Conservation (phyloP, 2,113 vertebrate species). For the Guaruba guarouba region DNA sequence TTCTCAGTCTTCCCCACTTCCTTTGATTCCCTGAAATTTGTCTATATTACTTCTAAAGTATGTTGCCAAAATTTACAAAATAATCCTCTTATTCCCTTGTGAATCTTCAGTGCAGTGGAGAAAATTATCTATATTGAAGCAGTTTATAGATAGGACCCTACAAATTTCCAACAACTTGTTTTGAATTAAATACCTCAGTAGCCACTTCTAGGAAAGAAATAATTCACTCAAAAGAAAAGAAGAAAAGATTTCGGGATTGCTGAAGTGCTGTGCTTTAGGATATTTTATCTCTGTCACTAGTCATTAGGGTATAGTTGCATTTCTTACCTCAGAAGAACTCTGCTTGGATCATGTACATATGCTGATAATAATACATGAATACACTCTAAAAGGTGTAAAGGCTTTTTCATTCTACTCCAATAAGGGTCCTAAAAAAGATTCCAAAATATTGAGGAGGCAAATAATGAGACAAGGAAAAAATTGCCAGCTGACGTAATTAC, state of each 20-base stretch:
- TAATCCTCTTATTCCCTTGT: not conserved
- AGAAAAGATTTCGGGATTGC: not conserved
- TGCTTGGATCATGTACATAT: conserved; percentile 89
- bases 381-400: conserved; percentile 91
- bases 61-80: not conserved
- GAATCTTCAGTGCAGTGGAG: not conserved
- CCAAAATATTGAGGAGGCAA: not conserved
- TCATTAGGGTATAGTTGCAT: conserved; percentile 65
- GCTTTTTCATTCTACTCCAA: conserved; percentile 92
- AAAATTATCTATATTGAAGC: not conserved
- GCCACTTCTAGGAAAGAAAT: not conserved
- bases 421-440: conserved; percentile 83
- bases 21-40: not conserved
- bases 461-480: not conserved
- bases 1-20: not conserved
- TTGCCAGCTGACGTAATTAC: not conserved
- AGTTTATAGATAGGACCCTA: not conserved
- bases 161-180: not conserved
- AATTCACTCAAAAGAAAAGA: not conserved
- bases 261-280: not conserved
- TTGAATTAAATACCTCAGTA: not conserved
- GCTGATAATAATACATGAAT: conserved; percentile 89
- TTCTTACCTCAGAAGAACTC: conserved; percentile 81
- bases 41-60: not conserved
- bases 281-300: not conserved